Evolutionary conservation across 2,797 vertebrate species (phyloP).

Genomic region (Anguilla pacifica): DNA sequence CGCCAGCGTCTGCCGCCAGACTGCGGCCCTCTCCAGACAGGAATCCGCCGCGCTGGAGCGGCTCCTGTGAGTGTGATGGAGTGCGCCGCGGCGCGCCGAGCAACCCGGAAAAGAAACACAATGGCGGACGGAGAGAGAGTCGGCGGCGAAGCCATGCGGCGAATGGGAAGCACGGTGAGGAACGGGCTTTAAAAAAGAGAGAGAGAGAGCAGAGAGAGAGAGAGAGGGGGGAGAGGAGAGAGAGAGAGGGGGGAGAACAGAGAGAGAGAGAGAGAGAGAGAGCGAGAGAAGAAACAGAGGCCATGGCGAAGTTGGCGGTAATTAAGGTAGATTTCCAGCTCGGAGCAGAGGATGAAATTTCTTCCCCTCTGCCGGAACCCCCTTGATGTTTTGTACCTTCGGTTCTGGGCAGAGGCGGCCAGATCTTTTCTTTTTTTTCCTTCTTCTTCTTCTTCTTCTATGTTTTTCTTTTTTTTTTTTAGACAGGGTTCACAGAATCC

Average conservation of each 20-base stretch:
- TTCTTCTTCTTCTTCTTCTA: slow-evolving; percentile 27
- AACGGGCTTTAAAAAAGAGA: not conserved
- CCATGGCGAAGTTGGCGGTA: slow-evolving; percentile 35
- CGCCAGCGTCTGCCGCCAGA: not conserved
- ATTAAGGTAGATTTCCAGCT: slow-evolving; percentile 57
- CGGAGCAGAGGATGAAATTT: slow-evolving; percentile 52
- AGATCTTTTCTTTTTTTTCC: slow-evolving; percentile 35
- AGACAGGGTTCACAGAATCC: slow-evolving; percentile 53
- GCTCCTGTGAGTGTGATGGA: not conserved
- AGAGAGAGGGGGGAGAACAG: accelerated
- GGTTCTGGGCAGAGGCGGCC: slow-evolving; percentile 44
- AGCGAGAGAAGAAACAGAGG: slow-evolving; percentile 32
- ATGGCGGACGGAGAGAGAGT: not conserved
- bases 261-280: not conserved
- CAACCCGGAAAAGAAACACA: not conserved
- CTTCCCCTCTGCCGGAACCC: slow-evolving; percentile 48
- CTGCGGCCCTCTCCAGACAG: not conserved
- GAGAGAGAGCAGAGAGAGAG: slow-evolving; percentile 18
- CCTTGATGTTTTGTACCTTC: slow-evolving; percentile 56
- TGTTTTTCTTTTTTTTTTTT: not conserved
- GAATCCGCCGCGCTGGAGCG: not conserved
- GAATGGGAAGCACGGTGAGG: not conserved
- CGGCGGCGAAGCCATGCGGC: not conserved
- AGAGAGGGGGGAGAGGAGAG: not conserved
- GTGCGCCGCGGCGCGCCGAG: not conserved